phyloP scores from a whole-genome alignment of 1,140 invertebrate genomes.

The Caenorhabditis elegans region WBcel235 BX284606.5:13058501-13059000 shows the following conservation, averaged over 20 bases:
- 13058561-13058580: no score
- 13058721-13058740: background rate
- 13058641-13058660: no score
- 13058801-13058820: background rate
- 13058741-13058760: background rate
- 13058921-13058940: background rate
- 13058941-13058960: slow-evolving; percentile 14
- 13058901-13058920: background rate
- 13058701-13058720: no score
- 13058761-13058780: background rate
- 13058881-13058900: slow-evolving; percentile 27
- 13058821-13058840: background rate
- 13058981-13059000: slow-evolving; percentile 7
- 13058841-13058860: slow-evolving; percentile 26
- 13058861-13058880: background rate
- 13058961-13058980: background rate
- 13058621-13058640: no score
- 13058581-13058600: no score
- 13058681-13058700: no score
- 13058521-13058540: no score
- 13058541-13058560: no score
- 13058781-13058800: slow-evolving; percentile 29
- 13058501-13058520: no score
- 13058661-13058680: no score
- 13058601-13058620: no score